Evolutionary conservation across 1,140 invertebrate species (phyloP).

Genomic region (Drosophila kepulauana): DNA sequence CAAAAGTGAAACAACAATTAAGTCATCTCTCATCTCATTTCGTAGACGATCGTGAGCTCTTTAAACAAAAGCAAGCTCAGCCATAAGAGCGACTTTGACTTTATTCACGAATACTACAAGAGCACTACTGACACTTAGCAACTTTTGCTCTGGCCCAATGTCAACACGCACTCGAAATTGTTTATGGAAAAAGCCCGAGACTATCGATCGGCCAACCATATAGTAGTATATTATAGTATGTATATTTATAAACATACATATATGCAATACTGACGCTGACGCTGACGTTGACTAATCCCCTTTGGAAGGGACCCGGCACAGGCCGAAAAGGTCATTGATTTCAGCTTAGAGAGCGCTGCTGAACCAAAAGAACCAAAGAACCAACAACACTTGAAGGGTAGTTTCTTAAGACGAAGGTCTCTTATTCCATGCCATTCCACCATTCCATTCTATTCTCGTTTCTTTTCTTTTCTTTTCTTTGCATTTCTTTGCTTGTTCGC

Average conservation of each 20-base stretch:
- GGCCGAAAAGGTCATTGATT: constrained; percentile 78
- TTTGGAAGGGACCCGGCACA: constrained; percentile 8
- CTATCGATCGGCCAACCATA: constrained; percentile 58
- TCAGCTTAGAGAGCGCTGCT: constrained; percentile 71
- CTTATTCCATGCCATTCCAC: constrained; percentile 26
- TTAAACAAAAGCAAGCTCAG: constrained; percentile 3
- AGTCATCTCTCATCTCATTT: constrained; percentile 52
- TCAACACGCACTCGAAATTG: constrained; percentile 43
- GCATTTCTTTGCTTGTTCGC: constrained; percentile 7
- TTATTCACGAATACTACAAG: constrained; percentile 19
- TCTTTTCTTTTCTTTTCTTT: constrained; percentile 15
- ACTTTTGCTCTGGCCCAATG: constrained; percentile 60
- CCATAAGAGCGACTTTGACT: constrained; percentile 17
- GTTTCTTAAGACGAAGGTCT: constrained; percentile 81
- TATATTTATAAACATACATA: constrained; percentile 40
- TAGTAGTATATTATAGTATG: constrained; percentile 10
- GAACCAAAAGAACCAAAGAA: constrained; percentile 59
- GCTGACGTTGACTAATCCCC: constrained; percentile 71
- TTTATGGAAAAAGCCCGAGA: constrained; percentile 58
- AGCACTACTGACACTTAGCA: constrained; percentile 22
- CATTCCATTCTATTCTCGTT: constrained; percentile 19
- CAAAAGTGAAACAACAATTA: constrained; percentile 59
- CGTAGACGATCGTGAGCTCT: constrained; percentile 68
- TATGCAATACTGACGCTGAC: constrained; percentile 40
- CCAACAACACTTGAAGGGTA: constrained; percentile 61